Evolutionary conservation across 2,113 vertebrate species (phyloP), one percentile per base, ranked within the genome.

Genomic region (Myotis yumanensis): DNA sequence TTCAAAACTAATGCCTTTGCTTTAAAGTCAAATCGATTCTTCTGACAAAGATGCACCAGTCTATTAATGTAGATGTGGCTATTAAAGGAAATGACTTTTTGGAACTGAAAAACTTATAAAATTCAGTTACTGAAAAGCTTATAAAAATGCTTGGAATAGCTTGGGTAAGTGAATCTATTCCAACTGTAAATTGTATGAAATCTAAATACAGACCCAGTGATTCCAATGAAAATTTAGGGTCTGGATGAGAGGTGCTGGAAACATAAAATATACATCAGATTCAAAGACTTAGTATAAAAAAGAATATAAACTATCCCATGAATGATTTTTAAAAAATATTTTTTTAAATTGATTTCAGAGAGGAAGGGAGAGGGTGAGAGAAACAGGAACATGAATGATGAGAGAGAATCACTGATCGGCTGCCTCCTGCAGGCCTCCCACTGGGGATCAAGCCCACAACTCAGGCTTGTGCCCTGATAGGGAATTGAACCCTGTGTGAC

Each of bases 261-360:
- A 79, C 18, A 1, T 73, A 86, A 80, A 72, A 77, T 25, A 54
- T 7, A 76, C 1, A 25, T 10, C 3, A 82, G 54, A 35, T 90
- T 52, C 84, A 80, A 95, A 92, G 35, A 75, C 32, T 82, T 23
- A 52, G 5, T 76, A 64, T 48, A 68, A 86, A 68, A 90, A 90
- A 92, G 40, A 91, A 90, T 22, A 75, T 64, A 84, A 72, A 68
- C 37, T 82, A 73, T 16, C 62, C 68, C 12, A 54, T 62, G 20
- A 83, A 52, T 59, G 68, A 4, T 22, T 76, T 59, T 88, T 69
- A n/a, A 43, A 43, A 62, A 28, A 62, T 28, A 62, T 25, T 28
- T 12, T 62, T 62, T 11, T 62, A 4, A 25, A 62, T 25, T 28
- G 23, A 62, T 62, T 28, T 62, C 59, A 62, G 59, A 62, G 59